A percentile compares a stretch with the other conserved stretches of the same genome.
Evolutionary conservation across 2,113 vertebrate genomes (phyloP).

Genomic region (Hyperoodon ampullatus): DNA sequence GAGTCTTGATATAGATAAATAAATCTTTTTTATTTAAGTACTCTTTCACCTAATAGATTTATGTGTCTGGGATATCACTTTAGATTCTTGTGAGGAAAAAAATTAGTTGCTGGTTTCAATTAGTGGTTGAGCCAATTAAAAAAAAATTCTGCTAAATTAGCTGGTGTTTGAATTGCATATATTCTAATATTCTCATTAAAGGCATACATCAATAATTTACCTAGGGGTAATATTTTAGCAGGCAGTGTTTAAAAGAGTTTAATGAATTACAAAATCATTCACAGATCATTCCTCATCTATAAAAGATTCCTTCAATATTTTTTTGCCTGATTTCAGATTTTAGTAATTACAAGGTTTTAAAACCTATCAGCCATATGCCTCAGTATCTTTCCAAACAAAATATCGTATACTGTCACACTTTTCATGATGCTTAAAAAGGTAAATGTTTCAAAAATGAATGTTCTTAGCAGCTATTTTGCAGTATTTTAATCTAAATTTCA

Average conservation of each 20-base stretch:
- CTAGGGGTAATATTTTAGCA: conserved; percentile 29
- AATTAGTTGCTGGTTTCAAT: neutral
- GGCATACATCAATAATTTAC: conserved; percentile 6
- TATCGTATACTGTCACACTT: neutral
- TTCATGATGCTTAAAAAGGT: neutral
- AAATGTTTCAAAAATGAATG: neutral
- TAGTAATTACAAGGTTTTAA: neutral
- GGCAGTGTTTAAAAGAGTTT: neutral
- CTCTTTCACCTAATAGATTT: neutral
- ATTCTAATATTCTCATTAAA: conserved; percentile 45
- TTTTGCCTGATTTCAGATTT: neutral
- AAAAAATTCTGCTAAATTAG: conserved; percentile 45
- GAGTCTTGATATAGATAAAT: neutral
- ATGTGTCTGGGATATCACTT: neutral
- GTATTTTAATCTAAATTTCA: neutral
- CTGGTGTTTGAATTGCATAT: neutral
- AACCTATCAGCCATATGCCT: neutral
- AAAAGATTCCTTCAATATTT: conserved; percentile 39
- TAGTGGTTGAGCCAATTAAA: neutral
- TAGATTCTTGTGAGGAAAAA: conserved; percentile 24
- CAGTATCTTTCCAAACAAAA: conserved; percentile 20
- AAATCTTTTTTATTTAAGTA: neutral
- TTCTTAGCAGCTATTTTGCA: neutral
- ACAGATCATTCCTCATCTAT: conserved; percentile 32
- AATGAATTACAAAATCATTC: conserved; percentile 36